Evolutionary conservation across 1,140 invertebrate genomes (phyloP).

Genomic region (Drosophila nebulosa): DNA sequence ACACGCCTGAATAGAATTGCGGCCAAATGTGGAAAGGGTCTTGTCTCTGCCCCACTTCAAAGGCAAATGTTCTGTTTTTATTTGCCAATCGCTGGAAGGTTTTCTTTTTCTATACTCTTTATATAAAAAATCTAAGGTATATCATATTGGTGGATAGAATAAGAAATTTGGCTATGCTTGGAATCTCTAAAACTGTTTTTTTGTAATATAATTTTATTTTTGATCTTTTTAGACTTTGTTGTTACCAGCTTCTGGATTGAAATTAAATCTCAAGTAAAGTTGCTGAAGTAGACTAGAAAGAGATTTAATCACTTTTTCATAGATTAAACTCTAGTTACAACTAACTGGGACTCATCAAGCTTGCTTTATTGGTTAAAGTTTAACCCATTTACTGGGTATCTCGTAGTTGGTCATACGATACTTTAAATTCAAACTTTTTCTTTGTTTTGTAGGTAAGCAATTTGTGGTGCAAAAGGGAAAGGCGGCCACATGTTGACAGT

Average conservation of each 20-base stretch:
- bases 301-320: too few species aligned
- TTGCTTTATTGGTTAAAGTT: too few species aligned
- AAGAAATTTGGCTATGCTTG: too few species aligned
- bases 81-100: slow-evolving; percentile 31
- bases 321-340: too few species aligned
- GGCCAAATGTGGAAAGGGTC: not conserved
- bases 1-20: slow-evolving; percentile 47
- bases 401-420: not conserved
- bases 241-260: too few species aligned
- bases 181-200: too few species aligned
- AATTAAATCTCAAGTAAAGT: too few species aligned
- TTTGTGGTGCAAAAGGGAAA: slow-evolving; percentile 29
- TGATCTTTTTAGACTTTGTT: too few species aligned
- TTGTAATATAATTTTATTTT: too few species aligned
- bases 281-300: too few species aligned
- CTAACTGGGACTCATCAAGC: too few species aligned
- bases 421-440: not conserved
- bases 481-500: slow-evolving; percentile 64
- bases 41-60: slow-evolving; percentile 35
- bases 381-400: not conserved
- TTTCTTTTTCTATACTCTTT: not conserved
- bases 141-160: too few species aligned
- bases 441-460: slow-evolving; percentile 47
- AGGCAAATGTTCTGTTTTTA: slow-evolving; percentile 61
- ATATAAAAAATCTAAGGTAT: not conserved